These are phyloP conservation scores for Drosophila pseudotalamancana DNA, from an alignment of 2,888 invertebrate genomes.

Conservation along the genomic window DNA sequence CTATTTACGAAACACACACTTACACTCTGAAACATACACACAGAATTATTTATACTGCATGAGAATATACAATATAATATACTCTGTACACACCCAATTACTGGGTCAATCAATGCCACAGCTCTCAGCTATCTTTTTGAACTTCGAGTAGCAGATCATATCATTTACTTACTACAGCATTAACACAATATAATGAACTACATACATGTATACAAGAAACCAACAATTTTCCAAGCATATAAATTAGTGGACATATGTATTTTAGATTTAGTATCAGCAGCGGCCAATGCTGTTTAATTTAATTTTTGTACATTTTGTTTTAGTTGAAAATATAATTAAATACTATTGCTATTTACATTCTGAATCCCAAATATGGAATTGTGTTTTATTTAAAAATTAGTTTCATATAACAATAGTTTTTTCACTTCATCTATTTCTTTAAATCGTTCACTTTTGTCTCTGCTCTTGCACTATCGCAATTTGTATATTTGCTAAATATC, in stretches of 20 bases:
- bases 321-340: slow-evolving; percentile 71
- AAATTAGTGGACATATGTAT: slow-evolving; percentile 52
- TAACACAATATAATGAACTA: slow-evolving; percentile 44
- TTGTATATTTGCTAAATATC: too few species aligned
- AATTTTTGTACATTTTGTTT: slow-evolving; percentile 76
- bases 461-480: not conserved
- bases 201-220: slow-evolving; percentile 26
- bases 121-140: slow-evolving; percentile 31
- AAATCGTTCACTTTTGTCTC: not conserved
- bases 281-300: slow-evolving; percentile 49
- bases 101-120: slow-evolving; percentile 22
- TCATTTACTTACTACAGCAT: slow-evolving; percentile 52
- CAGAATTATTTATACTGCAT: slow-evolving; percentile 73
- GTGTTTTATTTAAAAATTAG: slow-evolving; percentile 20
- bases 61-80: slow-evolving; percentile 33
- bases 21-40: slow-evolving; percentile 44
- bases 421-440: not conserved
- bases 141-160: slow-evolving; percentile 58
- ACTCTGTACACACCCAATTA: slow-evolving; percentile 30
- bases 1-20: slow-evolving; percentile 54
- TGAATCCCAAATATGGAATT: slow-evolving; percentile 57
- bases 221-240: slow-evolving; percentile 45
- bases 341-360: slow-evolving; percentile 75
- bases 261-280: slow-evolving; percentile 48
- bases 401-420: not conserved